A percentile compares a stretch with the other conserved stretches of the same genome.
phyloP scores from a whole-genome alignment of 2,888 invertebrate genomes.

The Drosophila lutescens region DNA sequence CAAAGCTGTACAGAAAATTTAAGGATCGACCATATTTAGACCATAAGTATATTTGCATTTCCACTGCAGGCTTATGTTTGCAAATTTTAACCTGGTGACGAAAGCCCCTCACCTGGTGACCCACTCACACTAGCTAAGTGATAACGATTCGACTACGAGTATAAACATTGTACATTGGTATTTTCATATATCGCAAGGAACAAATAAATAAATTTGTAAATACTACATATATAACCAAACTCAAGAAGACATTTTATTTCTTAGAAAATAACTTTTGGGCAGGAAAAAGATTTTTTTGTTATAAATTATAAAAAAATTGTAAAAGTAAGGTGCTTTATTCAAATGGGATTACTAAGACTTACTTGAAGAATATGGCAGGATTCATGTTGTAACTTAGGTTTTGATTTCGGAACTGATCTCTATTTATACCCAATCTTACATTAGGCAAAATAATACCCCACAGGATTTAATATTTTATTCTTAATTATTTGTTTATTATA shows the following conservation, averaged over 20 bases:
- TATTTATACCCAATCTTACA: not conserved
- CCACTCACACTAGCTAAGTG: slow-evolving; percentile 21
- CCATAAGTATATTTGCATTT: slow-evolving; percentile 31
- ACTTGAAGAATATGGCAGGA: not conserved
- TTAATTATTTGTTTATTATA: no score
- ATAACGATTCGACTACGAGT: slow-evolving; percentile 14
- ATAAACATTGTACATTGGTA: slow-evolving; percentile 48
- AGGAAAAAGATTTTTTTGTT: no score
- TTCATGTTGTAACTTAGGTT: not conserved
- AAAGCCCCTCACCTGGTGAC: slow-evolving; percentile 14
- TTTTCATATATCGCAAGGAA: slow-evolving; percentile 27
- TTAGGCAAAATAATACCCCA: no score
- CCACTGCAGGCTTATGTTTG: slow-evolving; percentile 14
- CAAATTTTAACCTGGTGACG: slow-evolving; percentile 15
- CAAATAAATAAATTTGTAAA: slow-evolving; percentile 50
- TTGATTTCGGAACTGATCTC: not conserved
- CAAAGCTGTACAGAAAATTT: slow-evolving; percentile 28
- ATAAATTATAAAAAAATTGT: no score
- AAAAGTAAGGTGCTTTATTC: not conserved
- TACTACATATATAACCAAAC: slow-evolving; percentile 20
- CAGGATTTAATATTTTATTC: no score
- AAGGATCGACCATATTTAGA: slow-evolving; percentile 13
- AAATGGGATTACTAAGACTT: not conserved
- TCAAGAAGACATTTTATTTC: no score
- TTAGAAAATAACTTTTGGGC: no score